Conservation (phyloP, 2,888 invertebrate species). For the Drosophila rubida region DNA sequence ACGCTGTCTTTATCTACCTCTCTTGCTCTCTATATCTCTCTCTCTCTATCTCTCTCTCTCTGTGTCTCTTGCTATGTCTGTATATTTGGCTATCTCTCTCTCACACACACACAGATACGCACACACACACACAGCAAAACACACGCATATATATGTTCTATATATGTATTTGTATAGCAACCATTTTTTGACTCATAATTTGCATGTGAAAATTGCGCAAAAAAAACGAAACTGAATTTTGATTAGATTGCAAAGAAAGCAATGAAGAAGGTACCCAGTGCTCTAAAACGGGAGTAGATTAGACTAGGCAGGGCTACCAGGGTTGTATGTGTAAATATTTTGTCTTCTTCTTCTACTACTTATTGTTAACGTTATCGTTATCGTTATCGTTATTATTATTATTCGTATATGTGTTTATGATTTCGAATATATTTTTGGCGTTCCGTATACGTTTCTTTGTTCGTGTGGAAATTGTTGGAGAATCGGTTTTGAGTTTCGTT, state of each 20-base stretch:
- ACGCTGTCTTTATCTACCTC: conserved; percentile 28
- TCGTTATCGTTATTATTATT: background rate
- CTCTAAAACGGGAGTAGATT: conserved; percentile 4
- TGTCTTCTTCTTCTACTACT: conserved; percentile 5
- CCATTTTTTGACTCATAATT: conserved; percentile 21
- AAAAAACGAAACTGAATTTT: background rate
- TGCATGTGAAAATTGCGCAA: conserved; percentile 41
- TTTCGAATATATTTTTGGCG: background rate
- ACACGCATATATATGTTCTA: conserved; percentile 10
- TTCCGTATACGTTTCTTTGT: background rate
- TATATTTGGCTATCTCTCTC: conserved; percentile 30
- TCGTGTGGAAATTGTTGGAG: conserved; percentile 14
- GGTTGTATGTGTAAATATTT: conserved; percentile 21
- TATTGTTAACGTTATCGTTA: background rate
- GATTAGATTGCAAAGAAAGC: background rate
- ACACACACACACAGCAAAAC: conserved; percentile 12
- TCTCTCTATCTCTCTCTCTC: background rate
- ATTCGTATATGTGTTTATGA: background rate
- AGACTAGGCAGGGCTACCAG: conserved; percentile 21
- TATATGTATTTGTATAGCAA: conserved; percentile 49
- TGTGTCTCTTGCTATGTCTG: conserved; percentile 35
- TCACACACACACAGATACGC: conserved; percentile 13
- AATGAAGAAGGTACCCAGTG: background rate
- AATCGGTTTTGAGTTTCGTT: conserved; percentile 21
- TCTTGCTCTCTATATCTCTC: conserved; percentile 7